Base-by-base conservation (phyloP, 2,113 vertebrate genomes). In the Elephantulus edwardii region DNA sequence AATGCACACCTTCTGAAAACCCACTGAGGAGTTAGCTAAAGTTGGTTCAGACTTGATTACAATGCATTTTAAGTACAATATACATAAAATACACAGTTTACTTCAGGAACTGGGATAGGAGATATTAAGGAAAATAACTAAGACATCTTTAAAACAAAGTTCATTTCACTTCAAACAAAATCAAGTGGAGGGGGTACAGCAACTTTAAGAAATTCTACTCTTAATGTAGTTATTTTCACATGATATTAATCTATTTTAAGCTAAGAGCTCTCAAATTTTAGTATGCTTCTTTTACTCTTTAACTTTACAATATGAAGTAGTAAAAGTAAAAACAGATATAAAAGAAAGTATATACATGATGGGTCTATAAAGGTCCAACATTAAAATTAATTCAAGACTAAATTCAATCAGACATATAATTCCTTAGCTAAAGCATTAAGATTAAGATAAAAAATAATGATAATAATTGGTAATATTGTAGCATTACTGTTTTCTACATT, bases 121-220 rank as follows among this genome's bases (percentile, higher is more conserved):
- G 86, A 77, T 50, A 70, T 20, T 48, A 79, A 90, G 14, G 35
- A 58, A 22, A 75, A n/a, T 71, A 13, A 76, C 5, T 6, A 86
- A 77, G 33, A 48, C 24, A 90, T 88, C 78, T 91, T 91, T 16
- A 91, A 35, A 77, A 72, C 62, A 77, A 81, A 77, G 46, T 10
- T 86, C 46, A 92, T 58, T 74, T 85, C 19, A 40, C 11, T 79
- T n/a, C n/a, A n/a, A n/a, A n/a, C n/a, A n/a, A 10, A 70, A 82
- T 40, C 28, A 8, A 68, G 22, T 30, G 13, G 35, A 68, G 26
- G 20, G 3, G 38, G 26, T 91, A 75, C 77, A 75, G 44, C n/a
- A 75, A 75, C 56, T 42, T 6, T 9, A 26, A 35, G 70, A 62
- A 83, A 58, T 76, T 30, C 50, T 80, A 17, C 2, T 82, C 9